These are phyloP conservation scores for Tyrophagus putrescentiae DNA, from an alignment of 1,140 invertebrate species.

Conservation along the genomic window DNA sequence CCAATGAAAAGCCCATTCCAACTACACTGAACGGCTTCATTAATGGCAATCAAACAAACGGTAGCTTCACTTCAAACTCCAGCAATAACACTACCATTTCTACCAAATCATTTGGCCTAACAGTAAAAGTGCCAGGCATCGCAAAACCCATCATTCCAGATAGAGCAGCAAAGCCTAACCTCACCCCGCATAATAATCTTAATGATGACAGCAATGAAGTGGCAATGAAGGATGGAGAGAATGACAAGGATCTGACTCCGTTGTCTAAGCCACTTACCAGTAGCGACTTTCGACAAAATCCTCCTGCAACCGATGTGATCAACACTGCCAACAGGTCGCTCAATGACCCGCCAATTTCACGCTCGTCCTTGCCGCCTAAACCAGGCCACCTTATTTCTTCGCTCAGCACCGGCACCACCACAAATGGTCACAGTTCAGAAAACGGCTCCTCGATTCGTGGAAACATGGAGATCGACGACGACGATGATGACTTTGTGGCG, in stretches of 20 bases:
- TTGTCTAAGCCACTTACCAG: background rate
- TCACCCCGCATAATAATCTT: background rate
- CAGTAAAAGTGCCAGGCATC: slow-evolving; percentile 16
- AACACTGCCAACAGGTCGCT: background rate
- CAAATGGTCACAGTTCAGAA: slow-evolving; percentile 13
- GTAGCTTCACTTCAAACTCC: background rate
- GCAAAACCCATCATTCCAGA: slow-evolving; percentile 14
- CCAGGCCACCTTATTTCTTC: background rate
- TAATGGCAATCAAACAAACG: background rate
- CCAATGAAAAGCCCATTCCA: background rate
- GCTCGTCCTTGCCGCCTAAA: slow-evolving; percentile 1
- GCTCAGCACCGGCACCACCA: background rate
- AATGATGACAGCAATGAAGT: background rate
- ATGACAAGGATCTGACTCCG: background rate
- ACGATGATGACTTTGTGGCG: background rate
- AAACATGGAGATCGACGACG: background rate
- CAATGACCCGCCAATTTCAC: background rate
- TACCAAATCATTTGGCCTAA: background rate
- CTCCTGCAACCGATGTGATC: background rate
- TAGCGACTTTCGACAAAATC: background rate
- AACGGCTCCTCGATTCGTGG: background rate
- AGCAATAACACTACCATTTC: background rate
- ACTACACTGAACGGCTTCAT: background rate
- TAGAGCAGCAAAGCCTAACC: slow-evolving; percentile 18
- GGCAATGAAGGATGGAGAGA: background rate